Evolutionary conservation across 2,113 vertebrate species (phyloP), one percentile per base, ranked within the genome.

Genomic region (Pangasianodon hypophthalmus): DNA sequence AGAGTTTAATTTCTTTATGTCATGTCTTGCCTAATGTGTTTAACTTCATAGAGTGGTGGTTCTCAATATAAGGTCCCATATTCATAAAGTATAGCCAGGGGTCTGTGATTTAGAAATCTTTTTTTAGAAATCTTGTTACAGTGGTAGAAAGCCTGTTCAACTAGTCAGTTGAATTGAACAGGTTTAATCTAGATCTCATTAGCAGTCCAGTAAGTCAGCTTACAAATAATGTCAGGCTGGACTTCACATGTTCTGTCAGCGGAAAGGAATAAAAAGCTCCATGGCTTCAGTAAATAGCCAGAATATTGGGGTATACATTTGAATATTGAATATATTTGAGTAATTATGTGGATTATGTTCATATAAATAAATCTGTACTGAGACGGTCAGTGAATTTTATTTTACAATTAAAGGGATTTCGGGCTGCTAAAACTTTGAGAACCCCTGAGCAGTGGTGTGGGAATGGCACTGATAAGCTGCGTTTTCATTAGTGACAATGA

Each of bases 1-100:
- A 83, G 60, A 4, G 32, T 54, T 52, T n/a, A 11, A 71, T 73
- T 71, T 81, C 62, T 83, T 52, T 26, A 69, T 52, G 58, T 67
- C 71, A 60, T 32, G 44, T 50, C 60, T 44, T 60, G 50, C 26
- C 41, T 29, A 85, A 87, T 87, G 77, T 81, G 84, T 87, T 82
- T 37, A 73, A 50, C 77, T 67, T 56, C 13, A 50, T 16, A n/a
- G 26, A 52, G 46, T 11, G 50, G 77, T 48, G 75, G 44, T 48
- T 79, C 75, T 79, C 46, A 48, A 13, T 50, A 26, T 14, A 9
- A 44, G 75, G 44, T 48, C 24, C 44, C 10, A 4, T 79, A 79
- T 29, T 48, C 11, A 52, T 44, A 10, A 44, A 44, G 73, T 77
- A 46, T 46, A 46, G 18, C 19, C 73, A 21, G 41, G 32, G 71